Conservation (phyloP, 1,140 invertebrate species). For the Meloidogyne floridensis region DNA sequence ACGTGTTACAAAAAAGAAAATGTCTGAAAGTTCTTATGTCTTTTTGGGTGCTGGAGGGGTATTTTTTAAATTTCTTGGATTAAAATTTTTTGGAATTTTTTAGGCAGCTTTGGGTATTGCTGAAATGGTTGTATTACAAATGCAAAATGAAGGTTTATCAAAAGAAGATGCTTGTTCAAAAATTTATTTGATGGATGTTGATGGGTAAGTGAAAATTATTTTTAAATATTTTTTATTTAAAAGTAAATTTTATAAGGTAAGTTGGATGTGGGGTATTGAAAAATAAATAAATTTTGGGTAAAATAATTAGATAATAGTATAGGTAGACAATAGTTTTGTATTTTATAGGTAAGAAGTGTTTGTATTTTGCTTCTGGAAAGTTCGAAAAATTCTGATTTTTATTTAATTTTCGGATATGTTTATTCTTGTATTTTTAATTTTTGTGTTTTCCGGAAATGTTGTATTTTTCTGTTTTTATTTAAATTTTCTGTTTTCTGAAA, state of each 20-base stretch:
- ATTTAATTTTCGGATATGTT: background rate
- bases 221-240: too few species aligned
- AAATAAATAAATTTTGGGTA: too few species aligned
- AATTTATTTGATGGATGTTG: constrained; percentile 76
- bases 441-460: too few species aligned
- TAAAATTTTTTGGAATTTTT: background rate
- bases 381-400: too few species aligned
- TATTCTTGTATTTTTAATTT: background rate
- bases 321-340: too few species aligned
- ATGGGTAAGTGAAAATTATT: constrained; percentile 54
- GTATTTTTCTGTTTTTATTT: too few species aligned
- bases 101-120: constrained; percentile 68
- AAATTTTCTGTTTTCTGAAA: too few species aligned
- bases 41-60: constrained; percentile 84
- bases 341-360: too few species aligned
- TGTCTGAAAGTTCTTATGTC: constrained; percentile 81
- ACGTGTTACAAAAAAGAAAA: constrained; percentile 77
- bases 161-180: constrained; percentile 77
- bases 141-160: constrained; percentile 69
- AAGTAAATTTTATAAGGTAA: too few species aligned
- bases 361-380: too few species aligned
- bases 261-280: too few species aligned
- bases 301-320: too few species aligned
- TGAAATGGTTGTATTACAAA: constrained; percentile 78
- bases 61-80: constrained; percentile 24